Base-by-base conservation (phyloP, 2,888 invertebrate species). In the Philonicus albiceps region DNA sequence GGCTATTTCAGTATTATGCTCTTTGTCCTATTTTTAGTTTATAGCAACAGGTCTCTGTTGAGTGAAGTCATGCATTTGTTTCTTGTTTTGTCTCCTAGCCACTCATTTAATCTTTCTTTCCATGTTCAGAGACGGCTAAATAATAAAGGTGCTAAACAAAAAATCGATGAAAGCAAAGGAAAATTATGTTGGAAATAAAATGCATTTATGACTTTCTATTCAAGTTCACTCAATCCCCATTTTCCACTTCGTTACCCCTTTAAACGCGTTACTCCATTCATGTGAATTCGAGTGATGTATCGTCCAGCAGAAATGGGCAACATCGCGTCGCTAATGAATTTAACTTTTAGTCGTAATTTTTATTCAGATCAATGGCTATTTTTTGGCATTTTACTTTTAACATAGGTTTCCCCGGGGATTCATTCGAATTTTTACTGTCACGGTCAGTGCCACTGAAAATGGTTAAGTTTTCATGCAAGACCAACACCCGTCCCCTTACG, bases 161-260 rank as follows among this genome's bases (percentile, higher is more conserved):
- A 64, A 64, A 64, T 64, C 64, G 11, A 64, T 64, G 22, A 2
- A 27, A 19, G 8, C 7, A 64, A 64, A 64, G 22, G 27, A 64
- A 64, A 64, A 64, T 22, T 19, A 64, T 22, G 64, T 64, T 64
- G 64, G 27, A 64, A 64, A 27, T 64, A 27, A 64, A 64, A 64
- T 64, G 64, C 64, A 64, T 64, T 64, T 64, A 64, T 55, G 64
- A 64, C 64, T 64, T 64, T 64, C 64, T 19, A 64, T 64, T 64
- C 74, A 74, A 37, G 74, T 74, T 31, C 74, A n/a, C 74, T 31
- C 76, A 43, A 13, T 43, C 76, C 76, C 40, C 34, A 40, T 22
- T 76, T 76, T 76, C 76, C 76, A 31, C 43, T 37, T 43, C 76
- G 40, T 76, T 76, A 76, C 76, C n/a, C 11, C 22, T 40, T 74